A percentile compares a stretch with the other conserved stretches of the same genome.
These are phyloP conservation scores for Hypocryptadius cinnamomeus DNA, from an alignment of 2,113 vertebrate genomes.

Conservation along the genomic window DNA sequence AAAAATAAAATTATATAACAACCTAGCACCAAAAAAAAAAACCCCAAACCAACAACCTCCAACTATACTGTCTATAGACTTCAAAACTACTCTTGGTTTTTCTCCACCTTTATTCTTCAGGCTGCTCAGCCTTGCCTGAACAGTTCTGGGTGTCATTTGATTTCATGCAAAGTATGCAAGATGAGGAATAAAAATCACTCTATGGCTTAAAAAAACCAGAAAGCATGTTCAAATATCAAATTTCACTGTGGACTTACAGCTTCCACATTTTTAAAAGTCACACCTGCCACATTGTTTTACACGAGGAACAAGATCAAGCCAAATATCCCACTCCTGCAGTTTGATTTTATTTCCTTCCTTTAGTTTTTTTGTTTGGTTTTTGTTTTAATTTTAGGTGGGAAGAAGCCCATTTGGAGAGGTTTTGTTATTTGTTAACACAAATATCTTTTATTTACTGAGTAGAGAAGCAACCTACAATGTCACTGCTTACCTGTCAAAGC, in stretches of 20 bases:
- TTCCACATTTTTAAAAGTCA: not conserved
- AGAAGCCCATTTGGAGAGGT: not conserved
- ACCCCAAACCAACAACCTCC: not conserved
- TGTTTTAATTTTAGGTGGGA: not conserved
- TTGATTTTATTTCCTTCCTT: not conserved
- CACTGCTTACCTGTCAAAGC: not conserved
- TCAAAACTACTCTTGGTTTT: not conserved
- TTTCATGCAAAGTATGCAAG: not conserved
- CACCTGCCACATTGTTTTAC: not conserved
- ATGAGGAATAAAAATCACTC: not conserved
- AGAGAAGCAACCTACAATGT: not conserved
- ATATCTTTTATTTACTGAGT: not conserved
- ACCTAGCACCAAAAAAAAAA: not conserved
- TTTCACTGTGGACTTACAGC: not conserved
- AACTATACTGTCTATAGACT: not conserved
- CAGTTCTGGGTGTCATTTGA: not conserved
- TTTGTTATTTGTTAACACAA: not conserved
- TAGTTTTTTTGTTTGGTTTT: not conserved
- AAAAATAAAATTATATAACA: not conserved
- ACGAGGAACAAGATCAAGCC: not conserved
- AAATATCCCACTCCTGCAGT: not conserved
- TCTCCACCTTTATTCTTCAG: not conserved
- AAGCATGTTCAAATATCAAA: not conserved
- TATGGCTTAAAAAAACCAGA: not conserved
- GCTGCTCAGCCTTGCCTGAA: not conserved